A percentile compares a stretch with the other conserved stretches of the same genome.
Conservation (phyloP, 2,113 vertebrate genomes). For the Amblyornis subalaris region DNA sequence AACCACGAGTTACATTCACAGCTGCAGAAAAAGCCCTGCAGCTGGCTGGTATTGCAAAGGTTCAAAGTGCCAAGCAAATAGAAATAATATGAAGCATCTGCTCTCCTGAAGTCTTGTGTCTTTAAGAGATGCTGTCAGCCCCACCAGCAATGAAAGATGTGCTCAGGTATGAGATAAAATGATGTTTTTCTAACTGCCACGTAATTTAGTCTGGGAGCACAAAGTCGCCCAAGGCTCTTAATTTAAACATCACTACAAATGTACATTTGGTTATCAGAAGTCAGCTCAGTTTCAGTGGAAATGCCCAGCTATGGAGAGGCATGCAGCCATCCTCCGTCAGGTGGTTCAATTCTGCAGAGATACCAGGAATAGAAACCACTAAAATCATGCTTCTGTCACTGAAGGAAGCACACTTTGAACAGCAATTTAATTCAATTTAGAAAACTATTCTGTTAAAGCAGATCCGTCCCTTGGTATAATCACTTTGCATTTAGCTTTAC, state of each 20-base stretch:
- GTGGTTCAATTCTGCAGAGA: neutral
- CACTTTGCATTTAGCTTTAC: neutral
- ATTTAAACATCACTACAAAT: neutral
- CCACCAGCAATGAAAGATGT: neutral
- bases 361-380: neutral
- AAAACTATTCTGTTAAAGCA: neutral
- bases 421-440: slow-evolving; percentile 12
- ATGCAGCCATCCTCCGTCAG: neutral
- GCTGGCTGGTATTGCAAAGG: neutral
- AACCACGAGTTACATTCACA: neutral
- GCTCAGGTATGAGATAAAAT: neutral
- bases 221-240: neutral
- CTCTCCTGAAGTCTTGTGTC: neutral
- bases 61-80: neutral
- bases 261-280: neutral
- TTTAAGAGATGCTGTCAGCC: neutral
- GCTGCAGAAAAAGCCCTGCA: neutral
- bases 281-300: neutral
- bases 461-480: neutral
- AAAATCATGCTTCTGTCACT: neutral
- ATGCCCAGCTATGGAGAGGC: neutral
- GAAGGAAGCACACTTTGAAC: slow-evolving; percentile 5
- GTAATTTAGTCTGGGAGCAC: neutral
- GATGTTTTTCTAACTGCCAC: neutral
- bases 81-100: neutral